Conservation (phyloP, 2,888 invertebrate genomes). For the Sicus ferrugineus region DNA sequence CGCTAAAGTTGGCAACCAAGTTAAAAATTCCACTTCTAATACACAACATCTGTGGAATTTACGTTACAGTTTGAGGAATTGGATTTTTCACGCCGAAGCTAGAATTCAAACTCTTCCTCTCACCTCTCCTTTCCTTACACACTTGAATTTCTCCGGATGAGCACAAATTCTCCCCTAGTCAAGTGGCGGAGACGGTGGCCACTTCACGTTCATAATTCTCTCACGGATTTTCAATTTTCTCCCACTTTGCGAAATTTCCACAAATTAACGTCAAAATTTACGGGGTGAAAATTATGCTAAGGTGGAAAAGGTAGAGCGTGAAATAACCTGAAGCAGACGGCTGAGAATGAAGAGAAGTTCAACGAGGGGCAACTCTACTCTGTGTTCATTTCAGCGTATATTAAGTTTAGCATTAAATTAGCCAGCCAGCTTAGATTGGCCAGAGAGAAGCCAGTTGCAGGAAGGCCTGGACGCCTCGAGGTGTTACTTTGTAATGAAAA, state of each 20-base stretch:
- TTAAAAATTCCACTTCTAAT: no score
- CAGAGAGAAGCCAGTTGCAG: background rate
- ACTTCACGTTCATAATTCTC: background rate
- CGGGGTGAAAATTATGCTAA: background rate
- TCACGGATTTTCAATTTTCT: background rate
- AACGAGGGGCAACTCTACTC: background rate
- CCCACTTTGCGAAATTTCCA: background rate
- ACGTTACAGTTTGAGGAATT: no score
- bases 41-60: no score
- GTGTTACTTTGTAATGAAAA: background rate
- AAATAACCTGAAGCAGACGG: background rate
- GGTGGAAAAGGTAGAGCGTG: background rate
- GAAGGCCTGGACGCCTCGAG: no score
- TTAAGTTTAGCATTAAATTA: conserved; percentile 22
- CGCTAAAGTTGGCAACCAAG: no score
- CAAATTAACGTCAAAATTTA: conserved; percentile 15
- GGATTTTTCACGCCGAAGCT: no score
- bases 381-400: background rate
- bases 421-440: conserved; percentile 3
- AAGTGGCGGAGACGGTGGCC: no score
- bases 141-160: no score
- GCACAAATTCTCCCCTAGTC: no score
- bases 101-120: no score
- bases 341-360: no score
- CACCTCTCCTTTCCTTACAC: no score